A percentile compares a stretch with the other conserved stretches of the same genome.
phyloP scores from a whole-genome alignment of 2,113 vertebrate genomes.

The Erythrocebus patas region DNA sequence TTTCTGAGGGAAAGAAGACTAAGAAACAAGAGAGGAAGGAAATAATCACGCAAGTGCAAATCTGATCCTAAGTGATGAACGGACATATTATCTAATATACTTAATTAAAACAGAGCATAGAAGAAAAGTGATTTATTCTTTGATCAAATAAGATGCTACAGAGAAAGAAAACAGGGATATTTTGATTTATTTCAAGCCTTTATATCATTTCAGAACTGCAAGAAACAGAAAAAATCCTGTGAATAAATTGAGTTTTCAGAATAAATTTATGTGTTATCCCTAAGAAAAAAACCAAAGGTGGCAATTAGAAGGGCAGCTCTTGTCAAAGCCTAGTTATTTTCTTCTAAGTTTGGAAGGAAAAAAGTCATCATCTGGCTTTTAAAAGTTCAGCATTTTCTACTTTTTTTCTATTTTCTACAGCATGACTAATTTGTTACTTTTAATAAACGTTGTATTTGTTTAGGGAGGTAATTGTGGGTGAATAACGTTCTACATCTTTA shows the following conservation, averaged over 20 bases:
- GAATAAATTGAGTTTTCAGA: slow-evolving; percentile 54
- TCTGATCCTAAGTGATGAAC: not conserved
- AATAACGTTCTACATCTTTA: slow-evolving; percentile 12
- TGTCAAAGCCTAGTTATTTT: slow-evolving; percentile 40
- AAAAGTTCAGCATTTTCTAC: slow-evolving; percentile 10
- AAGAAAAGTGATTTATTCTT: not conserved
- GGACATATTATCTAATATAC: not conserved
- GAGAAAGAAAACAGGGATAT: not conserved
- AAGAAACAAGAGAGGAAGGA: not conserved
- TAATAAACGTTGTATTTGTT: slow-evolving; percentile 45
- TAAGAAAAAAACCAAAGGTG: not conserved
- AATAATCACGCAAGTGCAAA: not conserved
- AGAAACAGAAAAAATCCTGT: slow-evolving; percentile 25
- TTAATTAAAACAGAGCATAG: slow-evolving; percentile 12
- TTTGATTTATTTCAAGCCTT: slow-evolving; percentile 22
- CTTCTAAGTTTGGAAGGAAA: not conserved
- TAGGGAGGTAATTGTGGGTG: slow-evolving; percentile 15
- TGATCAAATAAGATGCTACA: slow-evolving; percentile 6
- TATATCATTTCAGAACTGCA: not conserved
- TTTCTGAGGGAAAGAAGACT: slow-evolving; percentile 22
- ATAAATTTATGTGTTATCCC: slow-evolving; percentile 12
- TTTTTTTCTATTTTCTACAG: slow-evolving; percentile 6
- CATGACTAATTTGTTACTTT: slow-evolving; percentile 35
- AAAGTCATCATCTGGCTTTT: not conserved
- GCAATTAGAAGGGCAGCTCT: slow-evolving; percentile 40